Evolutionary conservation across 2,797 vertebrate species (phyloP).

Genomic region (Spatula versicolor): DNA sequence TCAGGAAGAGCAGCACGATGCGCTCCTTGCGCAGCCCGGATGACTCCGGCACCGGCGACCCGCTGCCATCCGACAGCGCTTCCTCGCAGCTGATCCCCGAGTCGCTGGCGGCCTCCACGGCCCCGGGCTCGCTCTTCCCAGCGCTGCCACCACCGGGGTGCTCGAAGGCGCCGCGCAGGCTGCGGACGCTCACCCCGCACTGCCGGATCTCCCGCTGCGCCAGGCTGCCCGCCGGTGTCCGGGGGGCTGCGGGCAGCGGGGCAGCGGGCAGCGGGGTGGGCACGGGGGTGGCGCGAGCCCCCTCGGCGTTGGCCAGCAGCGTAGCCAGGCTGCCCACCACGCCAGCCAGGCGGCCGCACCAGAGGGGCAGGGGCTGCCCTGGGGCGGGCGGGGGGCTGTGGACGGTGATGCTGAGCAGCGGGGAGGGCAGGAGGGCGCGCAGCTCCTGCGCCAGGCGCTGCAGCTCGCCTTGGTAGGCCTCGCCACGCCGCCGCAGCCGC

Average conservation of each 20-base stretch:
- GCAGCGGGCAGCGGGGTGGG: background rate
- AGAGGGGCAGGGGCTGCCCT: conserved; percentile 83
- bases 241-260: rapidly evolving
- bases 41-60: conserved; percentile 61
- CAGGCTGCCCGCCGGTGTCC: background rate
- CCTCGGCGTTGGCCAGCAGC: conserved; percentile 85
- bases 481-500: conserved; percentile 86
- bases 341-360: conserved; percentile 89
- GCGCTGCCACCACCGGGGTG: background rate
- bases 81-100: conserved; percentile 83
- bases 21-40: conserved; percentile 90
- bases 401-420: conserved; percentile 89
- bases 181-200: conserved; percentile 90
- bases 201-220: conserved; percentile 88
- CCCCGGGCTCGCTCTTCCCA: background rate
- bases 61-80: conserved; percentile 47
- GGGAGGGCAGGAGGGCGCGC: conserved; percentile 87
- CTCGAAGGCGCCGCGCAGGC: conserved; percentile 90
- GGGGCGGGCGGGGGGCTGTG: conserved; percentile 84
- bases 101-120: conserved; percentile 80
- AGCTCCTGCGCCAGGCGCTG: conserved; percentile 87
- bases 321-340: conserved; percentile 91
- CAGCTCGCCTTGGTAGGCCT: conserved; percentile 88
- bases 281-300: background rate
- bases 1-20: conserved; percentile 90